phyloP scores from a whole-genome alignment of 92 coral and sea anemone species.

The Plumapathes pennacea region DNA sequence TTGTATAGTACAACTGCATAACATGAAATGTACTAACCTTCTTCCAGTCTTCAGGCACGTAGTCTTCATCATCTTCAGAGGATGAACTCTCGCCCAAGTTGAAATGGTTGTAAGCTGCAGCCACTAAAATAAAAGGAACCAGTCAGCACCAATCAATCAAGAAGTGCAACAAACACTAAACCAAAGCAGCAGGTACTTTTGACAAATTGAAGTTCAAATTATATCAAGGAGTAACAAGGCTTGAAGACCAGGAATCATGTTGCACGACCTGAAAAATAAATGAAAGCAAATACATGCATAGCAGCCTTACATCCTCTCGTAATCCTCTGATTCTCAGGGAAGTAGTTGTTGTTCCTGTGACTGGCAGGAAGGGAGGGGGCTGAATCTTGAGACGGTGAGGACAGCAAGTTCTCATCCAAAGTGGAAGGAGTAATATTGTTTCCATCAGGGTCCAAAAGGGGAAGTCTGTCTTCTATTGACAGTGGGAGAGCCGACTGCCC shows the following conservation, averaged over 20 bases:
- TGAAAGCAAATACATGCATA: background rate
- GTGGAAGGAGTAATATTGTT: background rate
- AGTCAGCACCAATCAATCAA: too few relatives aligned
- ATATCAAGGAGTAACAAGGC: background rate
- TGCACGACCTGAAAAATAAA: too few relatives aligned
- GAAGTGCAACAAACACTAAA: background rate
- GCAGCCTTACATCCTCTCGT: slow-evolving; percentile 90
- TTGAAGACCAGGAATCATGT: background rate
- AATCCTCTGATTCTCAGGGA: slow-evolving; percentile 98
- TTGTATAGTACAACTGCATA: too few relatives aligned
- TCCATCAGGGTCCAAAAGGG: slow-evolving; percentile 19
- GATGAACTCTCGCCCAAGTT: slow-evolving; percentile 91
- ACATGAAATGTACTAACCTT: too few relatives aligned
- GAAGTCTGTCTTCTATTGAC: slow-evolving; percentile 23
- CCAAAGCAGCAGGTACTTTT: background rate
- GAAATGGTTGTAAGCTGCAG: slow-evolving; percentile 94
- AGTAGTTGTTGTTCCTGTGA: slow-evolving; percentile 65
- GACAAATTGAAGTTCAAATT: background rate
- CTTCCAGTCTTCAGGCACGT: slow-evolving; percentile 96
- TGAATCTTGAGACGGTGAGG: slow-evolving; percentile 55
- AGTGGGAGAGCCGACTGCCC: slow-evolving; percentile 27
- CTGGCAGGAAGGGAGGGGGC: slow-evolving; percentile 80
- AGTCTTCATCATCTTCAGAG: slow-evolving; percentile 92
- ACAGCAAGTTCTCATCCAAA: slow-evolving; percentile 18
- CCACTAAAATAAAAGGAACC: slow-evolving; percentile 52